Evolutionary conservation across 2,113 vertebrate species (phyloP), one percentile per base, ranked within the genome.

Genomic region (Porphyrio hochstetteri): DNA sequence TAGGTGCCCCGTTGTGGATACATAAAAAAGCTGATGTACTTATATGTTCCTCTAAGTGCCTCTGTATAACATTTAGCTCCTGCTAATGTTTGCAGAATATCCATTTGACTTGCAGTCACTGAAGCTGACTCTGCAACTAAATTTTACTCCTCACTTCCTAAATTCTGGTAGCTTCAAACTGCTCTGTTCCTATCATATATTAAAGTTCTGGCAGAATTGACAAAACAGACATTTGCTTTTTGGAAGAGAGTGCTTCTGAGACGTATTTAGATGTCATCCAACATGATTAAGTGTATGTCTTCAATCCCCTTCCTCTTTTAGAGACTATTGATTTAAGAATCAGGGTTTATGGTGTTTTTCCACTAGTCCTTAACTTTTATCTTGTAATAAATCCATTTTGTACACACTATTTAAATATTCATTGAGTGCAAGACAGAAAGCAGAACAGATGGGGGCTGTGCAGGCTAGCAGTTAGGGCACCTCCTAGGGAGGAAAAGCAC

Each of bases 61-160:
- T 82, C 31, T 27, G 70, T 31, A 53, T 25, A 84, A 68, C 77
- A 79, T 86, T 96, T 76, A 89, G 40, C 44, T 93, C 57, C 70
- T 53, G 35, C 35, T 92, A 69, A 93, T 56, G 35, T 52, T 84
- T 72, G 35, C 35, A 42, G 64, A 84, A 81, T 35, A 78, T 75
- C 72, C 69, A 78, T 95, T 94, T 84, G 68, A 64, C 77, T 68
- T 64, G 80, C 46, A 88, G 52, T 75, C 64, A 55, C 72, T 79
- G 67, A 81, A 84, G 83, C 83, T 93, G 83, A 88, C 80, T 86
- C 82, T 84, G 92, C 83, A 92, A 67, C 72, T 94, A 75, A 61
- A 82, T 91, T 93, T 94, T 86, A 21, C 46, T 84, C 69, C 56
- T 81, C 13, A 5, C 64, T 78, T 53, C 86, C 56, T 84, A 71